Evolutionary conservation across 2,113 vertebrate genomes (phyloP), one percentile per base, ranked within the genome.

Genomic region (Paramormyrops kingsleyae): DNA sequence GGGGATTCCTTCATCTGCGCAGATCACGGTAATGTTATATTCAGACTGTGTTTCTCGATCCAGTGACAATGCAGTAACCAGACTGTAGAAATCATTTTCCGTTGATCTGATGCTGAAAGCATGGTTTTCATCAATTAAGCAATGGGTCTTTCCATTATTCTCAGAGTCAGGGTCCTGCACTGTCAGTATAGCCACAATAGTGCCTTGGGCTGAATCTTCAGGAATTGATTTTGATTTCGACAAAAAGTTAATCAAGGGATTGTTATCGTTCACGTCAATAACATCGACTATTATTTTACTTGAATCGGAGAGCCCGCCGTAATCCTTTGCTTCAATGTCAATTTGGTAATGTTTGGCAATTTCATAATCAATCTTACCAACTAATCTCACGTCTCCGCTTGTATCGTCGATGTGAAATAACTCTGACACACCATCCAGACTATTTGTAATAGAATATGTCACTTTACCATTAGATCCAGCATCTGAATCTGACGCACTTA

Each of bases 401-500:
- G 77, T 80, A 19, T 56, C 53, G 0, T 56, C 52, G 1, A 96
- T 74, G 4, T 7, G 47, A 87, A 96, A 96, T 35, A 93, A 21
- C 0, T 92, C 50, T 3, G 49, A 66, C 1, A 89, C 77, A 9
- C 27, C 89, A 9, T 89, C 46, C 1, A 90, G 53, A 0, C 74
- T 91, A n/a, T 94, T 94, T 1, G 92, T 90, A 4, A 97, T 95
- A 0, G 93, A 89, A 87, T 97, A 97, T 0, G 49, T 93, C 24
- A 97, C 93, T 52, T 89, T 85, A 0, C 94, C 90, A 6, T 96
- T 92, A 0, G 47, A 24, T 0, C 94, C 94, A 49, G 93, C 85
- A 92, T 97, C 97, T 0, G 88, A 88, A 83, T 97, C 96, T 0
- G 92, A 90, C 0, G 96, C 96, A 0, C 88, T 91, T 0, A 97